Percentiles rank a stretch among this genome's conserved stretches.
phyloP scores from a whole-genome alignment of 2,797 vertebrate species.

The Peromyscus aztecus region DNA sequence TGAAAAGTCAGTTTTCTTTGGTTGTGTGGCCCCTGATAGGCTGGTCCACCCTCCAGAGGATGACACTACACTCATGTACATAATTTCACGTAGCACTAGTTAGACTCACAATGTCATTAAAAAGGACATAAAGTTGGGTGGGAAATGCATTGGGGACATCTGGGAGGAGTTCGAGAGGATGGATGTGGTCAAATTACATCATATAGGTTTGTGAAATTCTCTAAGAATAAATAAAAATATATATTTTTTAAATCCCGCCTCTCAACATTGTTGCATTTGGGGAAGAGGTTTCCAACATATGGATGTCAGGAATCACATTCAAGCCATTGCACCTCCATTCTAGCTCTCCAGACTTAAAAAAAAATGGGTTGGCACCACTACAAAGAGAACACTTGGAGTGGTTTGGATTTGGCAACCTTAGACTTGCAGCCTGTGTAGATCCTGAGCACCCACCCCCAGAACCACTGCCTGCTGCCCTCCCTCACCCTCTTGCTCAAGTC shows the following conservation, averaged over 20 bases:
- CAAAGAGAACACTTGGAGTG: not conserved
- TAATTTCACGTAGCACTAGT: not conserved
- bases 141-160: not conserved
- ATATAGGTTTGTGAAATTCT: not conserved
- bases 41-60: not conserved
- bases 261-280: not conserved
- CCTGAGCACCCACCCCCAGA: not conserved
- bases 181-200: not conserved
- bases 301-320: not conserved
- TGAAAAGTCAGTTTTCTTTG: not conserved
- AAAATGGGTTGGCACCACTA: not conserved
- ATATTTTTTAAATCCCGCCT: not conserved
- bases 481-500: not conserved
- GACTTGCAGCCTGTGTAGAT: too few relatives aligned
- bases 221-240: not conserved
- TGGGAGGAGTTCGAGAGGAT: not conserved
- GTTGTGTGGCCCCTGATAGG: too few relatives aligned
- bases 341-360: not conserved
- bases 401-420: not conserved
- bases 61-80: not conserved
- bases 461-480: accelerated
- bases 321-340: not conserved
- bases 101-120: not conserved
- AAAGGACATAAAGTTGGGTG: not conserved
- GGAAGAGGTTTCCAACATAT: not conserved